A percentile compares a stretch with the other conserved stretches of the same genome.
Evolutionary conservation across 1,140 invertebrate species (phyloP).

Genomic region (Pogonomyrmex californicus): DNA sequence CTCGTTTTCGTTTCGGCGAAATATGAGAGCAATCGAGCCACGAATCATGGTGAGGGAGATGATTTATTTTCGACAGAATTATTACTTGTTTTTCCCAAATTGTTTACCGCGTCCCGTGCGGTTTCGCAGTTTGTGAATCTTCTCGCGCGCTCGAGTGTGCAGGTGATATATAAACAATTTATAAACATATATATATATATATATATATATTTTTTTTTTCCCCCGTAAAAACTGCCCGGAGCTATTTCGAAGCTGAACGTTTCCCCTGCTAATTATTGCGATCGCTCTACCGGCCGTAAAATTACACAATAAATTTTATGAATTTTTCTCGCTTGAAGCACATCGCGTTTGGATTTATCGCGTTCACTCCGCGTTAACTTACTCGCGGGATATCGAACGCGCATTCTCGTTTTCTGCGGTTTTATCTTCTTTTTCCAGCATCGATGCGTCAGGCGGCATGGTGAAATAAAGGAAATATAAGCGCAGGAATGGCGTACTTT

Average conservation of each 20-base stretch:
- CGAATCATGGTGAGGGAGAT: not conserved
- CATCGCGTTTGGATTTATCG: not conserved
- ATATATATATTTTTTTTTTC: not conserved
- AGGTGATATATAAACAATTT: slow-evolving; percentile 39
- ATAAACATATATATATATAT: slow-evolving; percentile 15
- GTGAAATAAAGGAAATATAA: slow-evolving; percentile 63
- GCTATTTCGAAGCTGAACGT: not conserved
- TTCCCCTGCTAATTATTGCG: slow-evolving; percentile 30
- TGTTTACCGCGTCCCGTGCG: slow-evolving; percentile 17
- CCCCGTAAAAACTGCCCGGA: not conserved
- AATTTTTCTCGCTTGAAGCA: not conserved
- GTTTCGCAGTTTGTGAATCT: slow-evolving; percentile 31
- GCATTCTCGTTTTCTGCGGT: not conserved
- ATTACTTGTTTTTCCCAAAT: slow-evolving; percentile 41
- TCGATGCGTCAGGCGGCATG: slow-evolving; percentile 33
- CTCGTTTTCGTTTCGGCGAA: not conserved
- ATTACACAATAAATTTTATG: slow-evolving; percentile 19
- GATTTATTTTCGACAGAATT: slow-evolving; percentile 52
- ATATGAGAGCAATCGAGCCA: slow-evolving; percentile 36
- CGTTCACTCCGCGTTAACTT: slow-evolving; percentile 18
- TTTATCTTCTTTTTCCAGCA: not conserved
- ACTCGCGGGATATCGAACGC: slow-evolving; percentile 38
- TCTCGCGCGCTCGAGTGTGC: slow-evolving; percentile 4
- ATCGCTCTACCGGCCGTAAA: not conserved
- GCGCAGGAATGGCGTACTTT: slow-evolving; percentile 32